phyloP scores from a whole-genome alignment of 2,888 invertebrate genomes.

The Coremacera marginata region DNA sequence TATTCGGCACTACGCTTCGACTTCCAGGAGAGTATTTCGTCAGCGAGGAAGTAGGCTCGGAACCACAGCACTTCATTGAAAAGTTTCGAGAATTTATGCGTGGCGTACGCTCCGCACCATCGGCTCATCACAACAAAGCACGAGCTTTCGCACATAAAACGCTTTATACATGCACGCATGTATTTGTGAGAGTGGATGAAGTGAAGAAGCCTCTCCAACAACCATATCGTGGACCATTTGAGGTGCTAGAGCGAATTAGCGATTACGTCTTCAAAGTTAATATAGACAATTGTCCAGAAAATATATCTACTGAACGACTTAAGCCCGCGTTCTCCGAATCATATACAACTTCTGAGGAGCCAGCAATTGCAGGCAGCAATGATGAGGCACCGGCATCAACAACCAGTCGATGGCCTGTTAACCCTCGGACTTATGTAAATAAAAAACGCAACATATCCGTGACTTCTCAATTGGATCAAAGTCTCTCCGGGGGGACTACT shows the following conservation, averaged over 20 bases:
- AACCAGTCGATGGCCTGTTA: neutral
- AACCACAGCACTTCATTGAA: too few species aligned
- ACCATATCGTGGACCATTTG: too few species aligned
- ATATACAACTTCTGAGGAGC: too few species aligned
- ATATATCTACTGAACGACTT: too few species aligned
- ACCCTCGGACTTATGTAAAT: neutral
- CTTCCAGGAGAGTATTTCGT: conserved; percentile 50
- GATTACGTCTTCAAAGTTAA: too few species aligned
- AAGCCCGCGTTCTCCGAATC: conserved; percentile 33
- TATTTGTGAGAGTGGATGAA: too few species aligned
- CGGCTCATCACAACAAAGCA: conserved; percentile 36
- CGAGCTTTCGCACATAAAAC: neutral
- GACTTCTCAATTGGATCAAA: neutral
- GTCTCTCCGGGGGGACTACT: neutral
- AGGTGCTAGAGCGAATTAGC: too few species aligned
- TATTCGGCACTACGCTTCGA: conserved; percentile 55
- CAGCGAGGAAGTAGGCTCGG: conserved; percentile 39
- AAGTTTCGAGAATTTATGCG: conserved; percentile 40
- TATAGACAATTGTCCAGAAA: too few species aligned
- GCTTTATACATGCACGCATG: too few species aligned
- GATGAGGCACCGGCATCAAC: neutral
- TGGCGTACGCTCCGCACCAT: conserved; percentile 36
- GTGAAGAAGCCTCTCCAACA: too few species aligned
- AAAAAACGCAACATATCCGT: neutral
- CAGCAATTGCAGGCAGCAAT: too few species aligned